Base-by-base conservation (phyloP, 2,888 invertebrate genomes). In the Lagria hirta region DNA sequence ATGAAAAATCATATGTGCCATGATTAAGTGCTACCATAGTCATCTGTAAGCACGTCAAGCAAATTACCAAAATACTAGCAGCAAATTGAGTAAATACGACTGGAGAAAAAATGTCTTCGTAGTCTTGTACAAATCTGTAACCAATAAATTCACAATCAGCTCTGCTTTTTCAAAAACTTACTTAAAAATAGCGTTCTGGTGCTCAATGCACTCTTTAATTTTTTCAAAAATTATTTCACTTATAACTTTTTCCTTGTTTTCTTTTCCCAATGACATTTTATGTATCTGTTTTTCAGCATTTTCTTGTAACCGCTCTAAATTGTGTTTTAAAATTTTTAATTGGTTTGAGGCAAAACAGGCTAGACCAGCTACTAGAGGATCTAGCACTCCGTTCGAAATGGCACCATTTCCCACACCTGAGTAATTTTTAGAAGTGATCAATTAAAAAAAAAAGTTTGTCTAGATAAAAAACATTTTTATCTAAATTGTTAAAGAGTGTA, bases 271-370 rank as follows among this genome's bases (percentile, higher is more conserved):
- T n/a, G n/a, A n/a, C n/a, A n/a, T n/a, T n/a, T n/a, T n/a, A n/a
- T n/a, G n/a, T n/a, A n/a, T n/a, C n/a, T n/a, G n/a, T n/a, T n/a
- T n/a, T n/a, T n/a, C n/a, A n/a, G n/a, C n/a, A n/a, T n/a, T n/a
- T n/a, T n/a, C n/a, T n/a, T n/a, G n/a, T n/a, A n/a, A 18, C 12
- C 21, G 20, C 10, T 29, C 21, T 3, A 37, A 13, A 21, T 28
- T 37, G 7, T 21, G n/a, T 12, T 37, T 37, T 8, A 37, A 14
- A 8, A 37, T 10, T n/a, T 37, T 28, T 3, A 37, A 8, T 14
- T 37, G 37, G 8, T 16, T 13, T n/a, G 28, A 13, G 6, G 29
- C 22, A 17, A 21, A 22, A 22, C 12, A 28, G 13, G 15, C 37
- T 5, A 37, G 16, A 5, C 28, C 37, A 2, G 20, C 37, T 11